Conservation (phyloP, 2,888 invertebrate species). For the Euclidia mi region DNA sequence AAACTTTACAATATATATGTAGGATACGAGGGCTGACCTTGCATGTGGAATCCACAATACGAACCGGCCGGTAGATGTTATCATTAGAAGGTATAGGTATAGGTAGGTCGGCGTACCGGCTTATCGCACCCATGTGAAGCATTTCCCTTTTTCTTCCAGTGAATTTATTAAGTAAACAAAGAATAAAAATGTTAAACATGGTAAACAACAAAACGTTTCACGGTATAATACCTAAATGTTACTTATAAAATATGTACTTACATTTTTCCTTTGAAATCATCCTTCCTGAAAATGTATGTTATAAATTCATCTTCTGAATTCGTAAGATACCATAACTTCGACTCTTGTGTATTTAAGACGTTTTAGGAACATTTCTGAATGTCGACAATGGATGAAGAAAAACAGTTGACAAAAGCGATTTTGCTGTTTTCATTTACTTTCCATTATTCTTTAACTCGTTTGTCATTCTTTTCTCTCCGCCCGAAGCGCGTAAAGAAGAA, state of each 20-base stretch:
- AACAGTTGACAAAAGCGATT: slow-evolving; percentile 85
- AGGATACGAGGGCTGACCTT: too few species aligned
- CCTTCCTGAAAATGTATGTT: slow-evolving; percentile 53
- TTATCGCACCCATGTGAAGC: neutral
- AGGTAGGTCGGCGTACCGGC: too few species aligned
- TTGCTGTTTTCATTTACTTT: slow-evolving; percentile 87
- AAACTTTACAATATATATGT: too few species aligned
- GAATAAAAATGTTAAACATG: slow-evolving; percentile 29
- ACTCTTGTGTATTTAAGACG: slow-evolving; percentile 60
- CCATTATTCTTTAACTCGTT: slow-evolving; percentile 87
- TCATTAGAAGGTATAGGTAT: too few species aligned
- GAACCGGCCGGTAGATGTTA: too few species aligned
- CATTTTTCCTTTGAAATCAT: slow-evolving; percentile 47
- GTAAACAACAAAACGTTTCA: slow-evolving; percentile 27
- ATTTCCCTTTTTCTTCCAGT: neutral
- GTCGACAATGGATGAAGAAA: slow-evolving; percentile 74
- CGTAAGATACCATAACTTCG: slow-evolving; percentile 65
- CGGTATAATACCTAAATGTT: slow-evolving; percentile 38
- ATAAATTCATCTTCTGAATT: slow-evolving; percentile 65
- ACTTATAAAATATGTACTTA: slow-evolving; percentile 43
- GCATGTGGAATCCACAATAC: too few species aligned
- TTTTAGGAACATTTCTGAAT: slow-evolving; percentile 71
- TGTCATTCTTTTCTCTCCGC: slow-evolving; percentile 85
- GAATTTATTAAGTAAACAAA: neutral
- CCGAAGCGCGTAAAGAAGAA: slow-evolving; percentile 81